Percentiles rank a stretch among this genome's conserved stretches.
Evolutionary conservation across 1,140 invertebrate species (phyloP).

Genomic region (Hyles euphorbiae): DNA sequence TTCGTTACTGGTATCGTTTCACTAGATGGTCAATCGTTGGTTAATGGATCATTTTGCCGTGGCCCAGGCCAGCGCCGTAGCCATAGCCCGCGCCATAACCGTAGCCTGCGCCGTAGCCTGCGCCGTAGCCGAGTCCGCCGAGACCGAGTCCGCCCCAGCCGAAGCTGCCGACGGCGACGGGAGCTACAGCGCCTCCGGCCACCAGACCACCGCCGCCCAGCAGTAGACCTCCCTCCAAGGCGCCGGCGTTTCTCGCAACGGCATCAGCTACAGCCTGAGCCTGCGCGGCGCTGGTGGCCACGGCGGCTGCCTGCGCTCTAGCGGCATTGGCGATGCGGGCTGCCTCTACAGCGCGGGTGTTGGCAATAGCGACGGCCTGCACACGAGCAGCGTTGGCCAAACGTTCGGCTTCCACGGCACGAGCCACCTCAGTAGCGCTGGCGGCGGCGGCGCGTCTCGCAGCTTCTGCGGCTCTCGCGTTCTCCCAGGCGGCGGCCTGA

Average conservation of each 20-base stretch:
- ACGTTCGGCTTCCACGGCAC: conserved; percentile 56
- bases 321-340: conserved; percentile 60
- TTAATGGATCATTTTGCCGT: conserved; percentile 32
- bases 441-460: conserved; percentile 52
- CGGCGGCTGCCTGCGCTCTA: conserved; percentile 53
- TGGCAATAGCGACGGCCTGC: conserved; percentile 58
- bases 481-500: conserved; percentile 58
- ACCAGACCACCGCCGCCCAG: conserved; percentile 33
- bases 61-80: conserved; percentile 21
- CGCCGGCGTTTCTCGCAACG: conserved; percentile 40
- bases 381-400: conserved; percentile 58
- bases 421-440: conserved; percentile 43
- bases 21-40: background rate
- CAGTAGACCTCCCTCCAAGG: conserved; percentile 41
- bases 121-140: conserved; percentile 20
- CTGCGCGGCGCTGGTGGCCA: conserved; percentile 53
- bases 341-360: conserved; percentile 56
- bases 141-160: conserved; percentile 15
- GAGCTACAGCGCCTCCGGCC: conserved; percentile 17
- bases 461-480: conserved; percentile 54
- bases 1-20: conserved; percentile 4
- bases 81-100: conserved; percentile 15
- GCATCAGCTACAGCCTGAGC: conserved; percentile 58
- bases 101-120: conserved; percentile 19
- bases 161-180: conserved; percentile 21